Conservation (phyloP, 2,113 vertebrate genomes). For the Aldabrachelys gigantea region DNA sequence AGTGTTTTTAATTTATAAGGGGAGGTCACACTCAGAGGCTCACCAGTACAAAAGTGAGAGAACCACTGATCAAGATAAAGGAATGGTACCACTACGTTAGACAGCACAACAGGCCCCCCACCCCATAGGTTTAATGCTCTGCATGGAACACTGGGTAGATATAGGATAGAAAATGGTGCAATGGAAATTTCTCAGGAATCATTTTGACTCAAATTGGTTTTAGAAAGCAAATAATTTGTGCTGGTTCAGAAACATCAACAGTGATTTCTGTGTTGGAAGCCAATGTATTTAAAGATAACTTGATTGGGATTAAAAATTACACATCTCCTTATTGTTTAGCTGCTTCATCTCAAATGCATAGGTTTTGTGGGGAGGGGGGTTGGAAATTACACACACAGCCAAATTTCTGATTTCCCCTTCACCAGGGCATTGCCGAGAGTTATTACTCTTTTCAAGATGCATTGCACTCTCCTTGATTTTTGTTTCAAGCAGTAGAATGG, state of each 20-base stretch:
- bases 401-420: slow-evolving; percentile 71
- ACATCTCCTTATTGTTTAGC: slow-evolving; percentile 63
- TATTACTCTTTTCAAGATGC: slow-evolving; percentile 70
- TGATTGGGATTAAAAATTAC: slow-evolving; percentile 46
- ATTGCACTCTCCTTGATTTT: slow-evolving; percentile 73
- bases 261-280: background rate
- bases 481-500: slow-evolving; percentile 73
- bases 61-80: background rate
- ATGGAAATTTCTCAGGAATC: background rate
- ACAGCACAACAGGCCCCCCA: background rate
- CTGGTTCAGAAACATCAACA: background rate
- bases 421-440: slow-evolving; percentile 59
- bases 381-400: slow-evolving; percentile 64
- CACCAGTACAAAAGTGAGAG: too few species aligned
- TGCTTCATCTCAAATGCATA: slow-evolving; percentile 57
- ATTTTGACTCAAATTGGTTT: background rate
- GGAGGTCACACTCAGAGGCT: too few species aligned
- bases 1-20: too few species aligned
- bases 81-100: background rate
- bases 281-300: background rate
- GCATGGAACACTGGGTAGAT: background rate
- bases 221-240: background rate
- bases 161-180: background rate
- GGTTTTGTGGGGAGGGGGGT: slow-evolving; percentile 51
- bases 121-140: background rate